These are phyloP conservation scores for Ridgeia piscesae DNA, from an alignment of 1,140 invertebrate genomes.

Conservation along the genomic window DNA sequence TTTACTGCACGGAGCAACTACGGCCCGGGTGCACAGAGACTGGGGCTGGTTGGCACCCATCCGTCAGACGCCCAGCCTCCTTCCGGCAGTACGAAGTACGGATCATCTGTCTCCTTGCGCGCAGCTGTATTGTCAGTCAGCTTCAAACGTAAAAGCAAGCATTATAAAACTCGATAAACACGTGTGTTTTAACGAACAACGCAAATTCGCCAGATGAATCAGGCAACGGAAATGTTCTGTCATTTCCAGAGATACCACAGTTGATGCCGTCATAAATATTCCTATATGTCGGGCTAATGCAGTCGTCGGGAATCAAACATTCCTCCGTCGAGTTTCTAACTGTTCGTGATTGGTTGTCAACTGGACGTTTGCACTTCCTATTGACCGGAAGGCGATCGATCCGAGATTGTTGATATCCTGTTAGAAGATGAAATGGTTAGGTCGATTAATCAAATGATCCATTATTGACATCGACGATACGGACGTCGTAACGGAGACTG, in stretches of 20 bases:
- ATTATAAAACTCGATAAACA: no score
- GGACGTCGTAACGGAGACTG: no score
- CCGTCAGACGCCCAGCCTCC: background rate
- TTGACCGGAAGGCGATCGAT: no score
- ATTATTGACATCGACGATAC: no score
- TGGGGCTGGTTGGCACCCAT: background rate
- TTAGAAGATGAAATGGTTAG: no score
- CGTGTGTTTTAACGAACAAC: background rate
- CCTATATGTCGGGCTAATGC: background rate
- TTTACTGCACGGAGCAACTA: background rate
- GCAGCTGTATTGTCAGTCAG: background rate
- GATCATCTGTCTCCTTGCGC: background rate
- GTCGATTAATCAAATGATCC: no score
- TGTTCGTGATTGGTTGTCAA: background rate
- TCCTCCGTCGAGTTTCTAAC: background rate
- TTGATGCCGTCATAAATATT: background rate
- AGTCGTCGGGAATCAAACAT: background rate
- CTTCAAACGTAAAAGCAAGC: background rate
- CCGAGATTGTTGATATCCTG: no score
- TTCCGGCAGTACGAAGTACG: background rate
- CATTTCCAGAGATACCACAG: background rate
- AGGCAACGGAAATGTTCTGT: background rate
- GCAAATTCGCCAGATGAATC: background rate
- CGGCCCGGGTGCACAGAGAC: background rate
- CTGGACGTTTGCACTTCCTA: background rate